phyloP scores from a whole-genome alignment of 2,888 invertebrate species.

The Ceramica pisi region DNA sequence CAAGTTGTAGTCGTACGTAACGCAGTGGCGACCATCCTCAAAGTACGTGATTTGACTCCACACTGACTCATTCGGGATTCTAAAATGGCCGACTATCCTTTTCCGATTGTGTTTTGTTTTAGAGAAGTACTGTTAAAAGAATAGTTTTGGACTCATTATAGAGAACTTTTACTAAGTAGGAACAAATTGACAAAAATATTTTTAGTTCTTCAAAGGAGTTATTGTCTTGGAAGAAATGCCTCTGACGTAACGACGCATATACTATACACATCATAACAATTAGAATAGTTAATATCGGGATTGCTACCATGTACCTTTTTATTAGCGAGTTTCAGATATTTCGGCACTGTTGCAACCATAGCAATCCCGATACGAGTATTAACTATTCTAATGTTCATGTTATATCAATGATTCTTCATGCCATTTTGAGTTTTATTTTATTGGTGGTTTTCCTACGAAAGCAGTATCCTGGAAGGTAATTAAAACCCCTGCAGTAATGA shows the following conservation, averaged over 20 bases:
- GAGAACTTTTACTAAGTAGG: neutral
- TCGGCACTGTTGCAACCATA: too few species aligned
- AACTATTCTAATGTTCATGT: too few species aligned
- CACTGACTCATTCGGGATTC: constrained; percentile 84
- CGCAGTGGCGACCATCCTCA: constrained; percentile 69
- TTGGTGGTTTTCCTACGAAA: neutral
- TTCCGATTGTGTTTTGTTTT: constrained; percentile 56
- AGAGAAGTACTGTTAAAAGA: constrained; percentile 51
- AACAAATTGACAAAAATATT: too few species aligned
- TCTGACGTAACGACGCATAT: neutral
- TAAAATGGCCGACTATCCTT: constrained; percentile 78
- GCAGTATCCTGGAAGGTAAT: neutral
- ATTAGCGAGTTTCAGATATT: too few species aligned
- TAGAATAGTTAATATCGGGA: too few species aligned
- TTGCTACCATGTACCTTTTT: too few species aligned
- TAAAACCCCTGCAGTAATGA: neutral
- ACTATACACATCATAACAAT: neutral
- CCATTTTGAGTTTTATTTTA: neutral
- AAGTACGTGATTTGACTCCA: constrained; percentile 83
- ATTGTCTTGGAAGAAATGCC: neutral
- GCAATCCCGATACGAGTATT: too few species aligned
- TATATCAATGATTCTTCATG: too few species aligned
- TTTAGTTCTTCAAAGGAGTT: neutral
- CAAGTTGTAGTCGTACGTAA: constrained; percentile 69
- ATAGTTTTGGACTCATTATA: constrained; percentile 7